phyloP scores from a whole-genome alignment of 2,113 vertebrate species.

The Sphaerodactylus townsendi region DNA sequence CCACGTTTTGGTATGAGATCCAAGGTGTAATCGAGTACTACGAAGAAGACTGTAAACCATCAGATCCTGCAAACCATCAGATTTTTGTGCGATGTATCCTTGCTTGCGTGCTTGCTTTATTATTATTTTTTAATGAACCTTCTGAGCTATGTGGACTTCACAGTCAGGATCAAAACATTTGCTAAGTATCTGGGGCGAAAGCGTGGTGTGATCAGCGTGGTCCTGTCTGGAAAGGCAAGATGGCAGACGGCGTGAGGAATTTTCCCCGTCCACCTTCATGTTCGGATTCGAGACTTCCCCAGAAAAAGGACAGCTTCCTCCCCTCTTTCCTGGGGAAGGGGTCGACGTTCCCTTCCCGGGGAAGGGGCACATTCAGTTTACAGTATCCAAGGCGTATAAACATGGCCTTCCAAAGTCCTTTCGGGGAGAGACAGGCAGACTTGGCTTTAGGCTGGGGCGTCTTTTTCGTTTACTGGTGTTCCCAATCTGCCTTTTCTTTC shows the following conservation, averaged over 20 bases:
- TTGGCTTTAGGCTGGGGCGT: rapidly evolving
- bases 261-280: not conserved
- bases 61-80: not conserved
- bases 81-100: not conserved
- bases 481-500: rapidly evolving
- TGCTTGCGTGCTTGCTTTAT: too few species aligned
- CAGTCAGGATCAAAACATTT: not conserved
- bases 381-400: not conserved
- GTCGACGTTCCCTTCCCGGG: not conserved
- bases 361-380: not conserved
- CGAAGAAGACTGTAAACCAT: not conserved
- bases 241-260: not conserved
- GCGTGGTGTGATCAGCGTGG: rapidly evolving
- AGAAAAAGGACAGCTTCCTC: not conserved
- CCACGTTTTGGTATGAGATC: not conserved
- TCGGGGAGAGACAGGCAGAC: not conserved
- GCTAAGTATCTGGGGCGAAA: not conserved
- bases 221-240: rapidly evolving
- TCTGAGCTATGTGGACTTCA: not conserved
- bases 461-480: not conserved
- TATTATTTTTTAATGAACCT: not conserved
- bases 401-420: not conserved
- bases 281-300: not conserved
- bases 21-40: not conserved
- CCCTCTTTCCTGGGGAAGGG: not conserved